Base-by-base conservation (phyloP, 2,888 invertebrate genomes). In the Chrysopilus asiliformis region DNA sequence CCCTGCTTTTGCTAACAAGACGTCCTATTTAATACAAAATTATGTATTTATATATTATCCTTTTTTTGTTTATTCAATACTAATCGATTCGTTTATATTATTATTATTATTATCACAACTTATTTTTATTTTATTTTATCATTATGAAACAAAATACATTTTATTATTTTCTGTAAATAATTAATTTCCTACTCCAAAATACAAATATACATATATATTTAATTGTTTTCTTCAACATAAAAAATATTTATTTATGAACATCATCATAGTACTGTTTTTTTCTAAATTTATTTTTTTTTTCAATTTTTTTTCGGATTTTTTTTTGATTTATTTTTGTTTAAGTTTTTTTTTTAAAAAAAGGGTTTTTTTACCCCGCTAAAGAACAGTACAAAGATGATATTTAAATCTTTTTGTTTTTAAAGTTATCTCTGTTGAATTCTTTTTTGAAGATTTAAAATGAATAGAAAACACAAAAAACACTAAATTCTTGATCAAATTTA, bases 1-100 rank as follows among this genome's bases (percentile, higher is more conserved):
- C 36, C 43, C 43, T 43, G 47, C 48, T 48, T 49, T 44, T 47
- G 49, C 50, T 49, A 47, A 48, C 47, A 49, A 34, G 15, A 29
- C 31, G 30, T 30, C 26, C 26, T 34, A 26, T 30, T 34, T 34
- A 16, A 30, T n/a, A 13, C 14, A 29, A 13, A 29, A 13, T 38
- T 40, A 42, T 37, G 22, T 31, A 35, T 43, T 25, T 36, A 41
- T 36, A 35, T 40, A 37, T 36, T 28, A n/a, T 36, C 36, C 35
- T 40, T 42, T 29, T 40, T 42, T 40, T 45, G 36, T 43, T 46
- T 43, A 45, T 45, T 45, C 35, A 50, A 49, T 51, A 53, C 52
- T 54, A 53, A 53, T 53, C 53, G 53, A 53, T 53, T 53, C 53
- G 49, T 51, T 52, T 47, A 37, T 47, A 43, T 43, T 38, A 17